Base-by-base conservation (phyloP, 2,797 vertebrate species). In the Phataginus tetradactyla region DNA sequence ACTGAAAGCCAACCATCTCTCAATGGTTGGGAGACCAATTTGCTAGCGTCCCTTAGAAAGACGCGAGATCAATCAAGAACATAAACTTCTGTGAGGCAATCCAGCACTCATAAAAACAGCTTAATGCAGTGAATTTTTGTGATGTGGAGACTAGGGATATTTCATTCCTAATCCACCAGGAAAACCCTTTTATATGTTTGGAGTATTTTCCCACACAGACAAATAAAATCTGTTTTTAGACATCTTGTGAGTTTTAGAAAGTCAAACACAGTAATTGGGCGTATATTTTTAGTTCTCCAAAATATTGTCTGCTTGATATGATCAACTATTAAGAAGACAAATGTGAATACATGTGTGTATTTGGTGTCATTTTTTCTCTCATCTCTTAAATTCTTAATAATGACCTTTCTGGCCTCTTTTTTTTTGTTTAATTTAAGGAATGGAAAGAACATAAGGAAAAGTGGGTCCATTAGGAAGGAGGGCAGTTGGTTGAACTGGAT, bases 171-270 rank as follows among this genome's bases (percentile, higher is more conserved):
- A 89, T 88, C 53, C 42, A 59, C 64, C 45, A 95, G 80, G 79
- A 94, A 97, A 96, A 86, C 6, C 25, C 12, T 78, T 91, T 94
- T 96, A 63, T 95, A 59, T 77, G 4, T 94, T 96, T 92, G 51
- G 17, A 87, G 88, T 91, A 84, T 74, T 95, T 96, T 96, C 83
- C 84, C 13, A 64, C 88, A 89, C 7, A 83, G 87, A 45, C n/a
- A 81, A 94, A 94, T 89, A 96, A 94, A 90, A 86, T 84, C 27
- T 71, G 92, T 81, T 75, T 91, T 71, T 77, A 88, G 84, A 90
- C 2, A 45, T 45, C 23, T 91, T 89, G 39, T 90, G 79, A 90
- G 45, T 90, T 88, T 78, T 71, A 63, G 39, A 92, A 93, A 96
- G 45, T 91, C 61, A 83, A 72, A 89, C 42, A 63, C 9, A 95